A percentile compares a stretch with the other conserved stretches of the same genome.
These are phyloP conservation scores for Elephantulus edwardii DNA, from an alignment of 2,113 vertebrate genomes.

Conservation along the genomic window DNA sequence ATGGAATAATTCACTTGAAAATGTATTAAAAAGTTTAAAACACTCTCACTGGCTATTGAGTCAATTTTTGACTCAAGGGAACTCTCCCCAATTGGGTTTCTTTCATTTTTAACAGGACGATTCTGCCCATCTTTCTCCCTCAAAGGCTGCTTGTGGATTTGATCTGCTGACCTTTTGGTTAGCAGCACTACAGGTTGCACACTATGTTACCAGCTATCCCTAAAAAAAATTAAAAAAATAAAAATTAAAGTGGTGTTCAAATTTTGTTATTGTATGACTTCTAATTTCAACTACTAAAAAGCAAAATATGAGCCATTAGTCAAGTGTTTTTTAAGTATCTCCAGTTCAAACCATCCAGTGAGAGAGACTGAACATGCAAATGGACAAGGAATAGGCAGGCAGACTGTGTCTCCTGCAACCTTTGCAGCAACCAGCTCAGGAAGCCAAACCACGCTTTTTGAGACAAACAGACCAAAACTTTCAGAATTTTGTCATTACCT, in stretches of 20 bases:
- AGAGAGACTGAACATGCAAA: background rate
- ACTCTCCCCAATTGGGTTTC: too few species aligned
- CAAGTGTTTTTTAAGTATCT: conserved; percentile 1
- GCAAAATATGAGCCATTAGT: background rate
- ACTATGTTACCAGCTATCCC: too few species aligned
- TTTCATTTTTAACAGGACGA: too few species aligned
- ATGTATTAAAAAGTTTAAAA: conserved; percentile 1
- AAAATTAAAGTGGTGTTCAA: background rate
- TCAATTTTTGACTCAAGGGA: too few species aligned
- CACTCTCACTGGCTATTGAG: too few species aligned
- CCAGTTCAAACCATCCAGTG: background rate
- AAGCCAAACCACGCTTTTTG: background rate
- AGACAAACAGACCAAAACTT: background rate
- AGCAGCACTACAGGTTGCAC: too few species aligned
- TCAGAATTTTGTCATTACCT: background rate
- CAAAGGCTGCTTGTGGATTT: too few species aligned
- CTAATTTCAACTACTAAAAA: background rate
- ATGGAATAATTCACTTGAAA: background rate
- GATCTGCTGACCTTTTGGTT: too few species aligned
- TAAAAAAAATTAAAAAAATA: too few species aligned
- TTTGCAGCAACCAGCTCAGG: background rate
- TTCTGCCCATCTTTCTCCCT: too few species aligned
- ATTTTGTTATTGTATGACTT: background rate
- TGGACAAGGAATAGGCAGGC: background rate
- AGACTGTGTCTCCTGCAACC: background rate